phyloP scores from a whole-genome alignment of 2,113 vertebrate species.

The Zingel zingel region DNA sequence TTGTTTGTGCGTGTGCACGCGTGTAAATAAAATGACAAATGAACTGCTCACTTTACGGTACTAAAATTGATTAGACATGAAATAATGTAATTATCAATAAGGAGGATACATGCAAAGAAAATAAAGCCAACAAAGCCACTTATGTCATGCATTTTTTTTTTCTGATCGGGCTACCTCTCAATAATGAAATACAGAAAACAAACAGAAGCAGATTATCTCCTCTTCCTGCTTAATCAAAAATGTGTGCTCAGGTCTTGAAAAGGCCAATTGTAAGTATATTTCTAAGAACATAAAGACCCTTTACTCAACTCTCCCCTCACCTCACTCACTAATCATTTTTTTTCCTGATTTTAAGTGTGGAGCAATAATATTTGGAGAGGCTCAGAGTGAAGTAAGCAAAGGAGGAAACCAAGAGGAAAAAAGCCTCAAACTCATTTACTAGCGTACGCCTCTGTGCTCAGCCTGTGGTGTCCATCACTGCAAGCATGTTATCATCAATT shows the following conservation, averaged over 20 bases:
- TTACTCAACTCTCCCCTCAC: conserved; percentile 2
- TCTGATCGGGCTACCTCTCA: background rate
- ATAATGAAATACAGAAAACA: conserved; percentile 9
- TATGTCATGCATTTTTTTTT: background rate
- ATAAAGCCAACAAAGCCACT: background rate
- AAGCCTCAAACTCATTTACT: conserved; percentile 55
- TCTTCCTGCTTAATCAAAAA: conserved; percentile 21
- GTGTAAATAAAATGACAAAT: conserved; percentile 50
- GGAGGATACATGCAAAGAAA: background rate
- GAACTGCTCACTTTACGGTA: conserved; percentile 12
- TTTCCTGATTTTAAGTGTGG: conserved; percentile 35
- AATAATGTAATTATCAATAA: background rate
- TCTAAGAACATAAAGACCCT: conserved; percentile 20
- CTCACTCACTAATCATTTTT: conserved; percentile 4
- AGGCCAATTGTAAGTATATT: conserved; percentile 12
- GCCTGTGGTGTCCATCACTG: conserved; percentile 19
- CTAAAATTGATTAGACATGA: background rate
- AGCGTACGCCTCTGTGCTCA: conserved; percentile 29
- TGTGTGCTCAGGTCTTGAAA: conserved; percentile 31
- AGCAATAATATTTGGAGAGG: conserved; percentile 66
- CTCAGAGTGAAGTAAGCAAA: conserved; percentile 46
- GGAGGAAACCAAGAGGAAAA: conserved; percentile 57
- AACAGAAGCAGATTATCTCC: background rate
- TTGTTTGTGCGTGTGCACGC: background rate
- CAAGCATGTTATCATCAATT: conserved; percentile 15